Evolutionary conservation across 2,888 invertebrate species (phyloP).

Genomic region (Drosophila siamana): DNA sequence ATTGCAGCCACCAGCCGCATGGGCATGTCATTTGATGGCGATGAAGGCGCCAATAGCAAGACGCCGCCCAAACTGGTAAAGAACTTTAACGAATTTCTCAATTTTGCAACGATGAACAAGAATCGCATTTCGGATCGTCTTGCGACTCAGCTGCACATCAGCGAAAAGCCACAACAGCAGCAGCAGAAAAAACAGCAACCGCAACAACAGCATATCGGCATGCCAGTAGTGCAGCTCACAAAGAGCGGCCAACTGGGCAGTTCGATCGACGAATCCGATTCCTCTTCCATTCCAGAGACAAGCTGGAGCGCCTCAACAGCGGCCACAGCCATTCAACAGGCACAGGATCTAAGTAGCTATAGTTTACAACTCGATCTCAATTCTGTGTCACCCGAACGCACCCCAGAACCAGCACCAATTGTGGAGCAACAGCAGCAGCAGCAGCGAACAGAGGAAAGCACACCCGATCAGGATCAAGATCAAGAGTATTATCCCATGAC

Average conservation of each 20-base stretch:
- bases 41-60: constrained; percentile 52
- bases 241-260: constrained; percentile 81
- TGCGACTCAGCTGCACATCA: constrained; percentile 66
- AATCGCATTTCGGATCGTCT: constrained; percentile 86
- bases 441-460: constrained; percentile 21
- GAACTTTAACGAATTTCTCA: constrained; percentile 94
- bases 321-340: constrained; percentile 82
- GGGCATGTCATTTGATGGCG: constrained; percentile 74
- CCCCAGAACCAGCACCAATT: constrained; percentile 52
- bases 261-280: constrained; percentile 86
- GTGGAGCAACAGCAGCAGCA: constrained; percentile 55
- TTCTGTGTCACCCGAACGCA: constrained; percentile 57
- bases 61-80: constrained; percentile 88
- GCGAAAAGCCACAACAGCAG: constrained; percentile 34
- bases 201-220: constrained; percentile 33
- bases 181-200: neutral
- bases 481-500: constrained; percentile 95
- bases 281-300: constrained; percentile 83
- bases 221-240: constrained; percentile 86
- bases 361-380: constrained; percentile 80
- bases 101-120: constrained; percentile 90
- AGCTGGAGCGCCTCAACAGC: constrained; percentile 83
- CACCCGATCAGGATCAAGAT: constrained; percentile 88
- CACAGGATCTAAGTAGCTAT: constrained; percentile 77
- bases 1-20: constrained; percentile 86